Evolutionary conservation across 2,888 invertebrate species (phyloP).

Genomic region (Pterostichus niger): DNA sequence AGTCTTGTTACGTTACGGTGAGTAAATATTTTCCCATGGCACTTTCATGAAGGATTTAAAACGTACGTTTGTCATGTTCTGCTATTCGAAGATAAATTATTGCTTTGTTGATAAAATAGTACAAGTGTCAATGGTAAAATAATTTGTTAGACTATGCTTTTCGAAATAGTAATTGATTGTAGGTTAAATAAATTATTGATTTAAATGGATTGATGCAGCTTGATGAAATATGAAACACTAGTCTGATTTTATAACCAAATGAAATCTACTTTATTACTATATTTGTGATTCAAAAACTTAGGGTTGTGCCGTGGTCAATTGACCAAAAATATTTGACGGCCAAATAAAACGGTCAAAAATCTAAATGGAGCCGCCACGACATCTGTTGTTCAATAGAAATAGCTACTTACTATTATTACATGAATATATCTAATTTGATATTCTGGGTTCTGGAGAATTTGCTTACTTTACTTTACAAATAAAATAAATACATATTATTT

Average conservation of each 20-base stretch:
- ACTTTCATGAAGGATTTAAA: constrained; percentile 52
- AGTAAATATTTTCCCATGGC: constrained; percentile 53
- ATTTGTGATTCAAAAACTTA: too few species aligned
- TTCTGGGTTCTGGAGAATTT: too few species aligned
- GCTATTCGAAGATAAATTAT: constrained; percentile 42
- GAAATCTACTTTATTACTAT: too few species aligned
- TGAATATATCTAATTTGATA: too few species aligned
- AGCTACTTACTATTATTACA: too few species aligned
- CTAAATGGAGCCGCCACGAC: too few species aligned
- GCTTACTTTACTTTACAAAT: too few species aligned
- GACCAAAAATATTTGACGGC: too few species aligned
- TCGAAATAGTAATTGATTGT: constrained; percentile 43
- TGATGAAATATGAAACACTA: constrained; percentile 7
- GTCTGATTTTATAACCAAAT: constrained; percentile 1
- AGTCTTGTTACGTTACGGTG: constrained; percentile 40
- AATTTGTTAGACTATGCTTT: constrained; percentile 44
- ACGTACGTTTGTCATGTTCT: constrained; percentile 53
- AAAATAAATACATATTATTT: too few species aligned
- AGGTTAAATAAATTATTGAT: constrained; percentile 42
- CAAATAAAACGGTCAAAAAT: too few species aligned
- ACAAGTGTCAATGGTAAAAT: constrained; percentile 55
- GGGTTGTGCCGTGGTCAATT: too few species aligned
- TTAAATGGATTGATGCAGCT: constrained; percentile 25
- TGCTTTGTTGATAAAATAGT: constrained; percentile 49
- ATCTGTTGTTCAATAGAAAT: too few species aligned